phyloP scores from a whole-genome alignment of 2,797 vertebrate genomes.

The Prionace glauca region DNA sequence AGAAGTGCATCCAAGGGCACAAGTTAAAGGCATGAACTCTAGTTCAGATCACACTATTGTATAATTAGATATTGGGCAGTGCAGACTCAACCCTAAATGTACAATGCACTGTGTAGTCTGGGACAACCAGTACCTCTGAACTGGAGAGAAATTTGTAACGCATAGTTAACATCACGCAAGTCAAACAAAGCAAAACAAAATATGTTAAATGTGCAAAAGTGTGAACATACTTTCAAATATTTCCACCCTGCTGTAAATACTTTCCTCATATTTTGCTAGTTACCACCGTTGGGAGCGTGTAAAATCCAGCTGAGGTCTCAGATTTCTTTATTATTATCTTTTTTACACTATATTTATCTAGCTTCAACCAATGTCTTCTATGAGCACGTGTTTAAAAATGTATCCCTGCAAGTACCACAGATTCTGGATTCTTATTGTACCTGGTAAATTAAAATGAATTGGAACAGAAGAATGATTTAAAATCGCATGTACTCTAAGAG shows the following conservation, averaged over 20 bases:
- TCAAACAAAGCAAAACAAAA: not conserved
- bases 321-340: not conserved
- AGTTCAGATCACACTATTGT: not conserved
- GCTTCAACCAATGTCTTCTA: not conserved
- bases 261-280: constrained; percentile 1
- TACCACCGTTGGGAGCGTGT: not conserved
- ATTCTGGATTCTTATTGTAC: not conserved
- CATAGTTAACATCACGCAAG: not conserved
- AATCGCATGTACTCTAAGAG: not conserved
- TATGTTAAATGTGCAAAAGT: not conserved
- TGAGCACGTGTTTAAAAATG: not conserved
- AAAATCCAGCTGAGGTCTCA: not conserved
- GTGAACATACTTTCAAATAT: not conserved
- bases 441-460: not conserved
- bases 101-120: no score
- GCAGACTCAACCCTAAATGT: not conserved
- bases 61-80: not conserved
- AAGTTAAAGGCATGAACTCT: not conserved
- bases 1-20: not conserved
- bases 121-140: not conserved
- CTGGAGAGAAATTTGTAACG: not conserved
- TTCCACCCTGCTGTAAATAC: not conserved
- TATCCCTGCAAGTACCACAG: not conserved
- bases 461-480: not conserved
- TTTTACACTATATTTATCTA: not conserved